phyloP scores from a whole-genome alignment of 1,140 invertebrate genomes.

The Pseudoatta argentina region DNA sequence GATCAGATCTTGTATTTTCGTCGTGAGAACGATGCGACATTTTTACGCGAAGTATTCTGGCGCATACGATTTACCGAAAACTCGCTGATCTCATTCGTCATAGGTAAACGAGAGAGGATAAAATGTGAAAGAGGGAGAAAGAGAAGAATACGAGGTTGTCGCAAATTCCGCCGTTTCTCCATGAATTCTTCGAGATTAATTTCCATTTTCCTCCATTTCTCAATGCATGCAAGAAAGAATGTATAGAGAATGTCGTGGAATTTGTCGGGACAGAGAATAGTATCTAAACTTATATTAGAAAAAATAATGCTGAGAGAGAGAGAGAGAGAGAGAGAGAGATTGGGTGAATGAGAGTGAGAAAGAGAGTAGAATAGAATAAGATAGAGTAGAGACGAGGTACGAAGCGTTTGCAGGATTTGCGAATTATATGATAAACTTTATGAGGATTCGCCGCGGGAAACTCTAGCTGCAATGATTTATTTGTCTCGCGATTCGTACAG shows the following conservation, averaged over 20 bases:
- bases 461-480: conserved; percentile 65
- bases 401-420: conserved; percentile 74
- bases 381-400: conserved; percentile 45
- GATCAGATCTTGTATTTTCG: conserved; percentile 51
- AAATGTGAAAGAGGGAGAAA: background rate
- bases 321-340: background rate
- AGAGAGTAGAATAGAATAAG: background rate
- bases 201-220: background rate
- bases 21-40: background rate
- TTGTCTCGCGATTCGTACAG: background rate
- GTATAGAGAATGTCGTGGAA: conserved; percentile 14
- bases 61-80: conserved; percentile 40
- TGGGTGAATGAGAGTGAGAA: background rate
- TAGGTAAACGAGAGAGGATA: background rate
- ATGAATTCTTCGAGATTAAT: conserved; percentile 45
- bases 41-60: conserved; percentile 5
- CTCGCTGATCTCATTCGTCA: conserved; percentile 22
- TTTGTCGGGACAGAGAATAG: conserved; percentile 38
- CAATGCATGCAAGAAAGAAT: conserved; percentile 34
- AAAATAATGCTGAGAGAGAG: background rate
- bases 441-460: conserved; percentile 81
- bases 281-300: conserved; percentile 15
- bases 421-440: conserved; percentile 77
- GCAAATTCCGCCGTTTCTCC: conserved; percentile 30
- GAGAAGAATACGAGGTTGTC: background rate